Evolutionary conservation across 2,113 vertebrate species (phyloP).

Genomic region (Sprattus sprattus): DNA sequence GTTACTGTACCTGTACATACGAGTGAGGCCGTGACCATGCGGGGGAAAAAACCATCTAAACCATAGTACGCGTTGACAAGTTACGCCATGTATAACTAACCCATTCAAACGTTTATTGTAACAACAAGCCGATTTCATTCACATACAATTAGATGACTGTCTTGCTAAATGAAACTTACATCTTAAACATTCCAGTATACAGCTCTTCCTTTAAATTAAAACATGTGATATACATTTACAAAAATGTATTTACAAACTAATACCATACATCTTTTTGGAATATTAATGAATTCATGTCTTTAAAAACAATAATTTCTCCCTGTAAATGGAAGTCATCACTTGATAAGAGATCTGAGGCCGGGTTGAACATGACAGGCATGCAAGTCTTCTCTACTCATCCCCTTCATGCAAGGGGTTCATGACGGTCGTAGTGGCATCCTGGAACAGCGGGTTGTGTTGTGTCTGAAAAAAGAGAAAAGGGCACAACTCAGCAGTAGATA

Average conservation of each 20-base stretch:
- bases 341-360: background rate
- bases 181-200: background rate
- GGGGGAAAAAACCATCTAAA: no score
- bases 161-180: background rate
- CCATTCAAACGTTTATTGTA: background rate
- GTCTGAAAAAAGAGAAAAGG: slow-evolving; percentile 49
- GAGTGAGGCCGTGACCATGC: no score
- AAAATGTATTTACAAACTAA: background rate
- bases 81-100: background rate
- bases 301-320: background rate
- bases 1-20: no score
- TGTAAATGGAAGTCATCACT: background rate
- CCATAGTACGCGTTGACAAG: no score
- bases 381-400: background rate
- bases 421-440: slow-evolving; percentile 69
- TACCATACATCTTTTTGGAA: background rate
- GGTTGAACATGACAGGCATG: background rate
- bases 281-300: background rate
- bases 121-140: background rate
- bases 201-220: background rate
- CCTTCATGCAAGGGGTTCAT: slow-evolving; percentile 64
- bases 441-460: slow-evolving; percentile 71
- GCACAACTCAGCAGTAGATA: background rate
- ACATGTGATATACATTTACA: background rate
- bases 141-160: background rate